Conservation (phyloP, 2,113 vertebrate species). For the Isurus oxyrinchus region DNA sequence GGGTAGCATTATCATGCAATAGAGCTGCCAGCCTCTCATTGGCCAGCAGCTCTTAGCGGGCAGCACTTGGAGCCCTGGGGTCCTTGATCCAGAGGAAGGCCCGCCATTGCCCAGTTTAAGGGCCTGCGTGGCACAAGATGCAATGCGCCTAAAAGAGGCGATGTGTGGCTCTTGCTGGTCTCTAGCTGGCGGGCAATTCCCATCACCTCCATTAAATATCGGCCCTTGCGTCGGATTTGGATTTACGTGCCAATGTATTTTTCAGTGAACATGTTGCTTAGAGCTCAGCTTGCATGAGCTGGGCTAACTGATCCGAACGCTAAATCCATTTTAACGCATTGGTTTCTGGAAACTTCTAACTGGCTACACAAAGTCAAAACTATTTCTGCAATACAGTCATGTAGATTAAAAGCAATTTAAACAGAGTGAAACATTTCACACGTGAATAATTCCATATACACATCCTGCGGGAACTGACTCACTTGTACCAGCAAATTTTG, state of each 20-base stretch:
- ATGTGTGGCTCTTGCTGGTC: no score
- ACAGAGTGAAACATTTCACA: neutral
- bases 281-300: neutral
- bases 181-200: no score
- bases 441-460: neutral
- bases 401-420: constrained; percentile 29
- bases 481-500: neutral
- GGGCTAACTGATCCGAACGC: neutral
- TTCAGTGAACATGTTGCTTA: no score
- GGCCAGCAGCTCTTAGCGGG: no score
- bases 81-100: no score
- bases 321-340: constrained; percentile 25
- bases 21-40: no score
- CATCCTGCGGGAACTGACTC: neutral
- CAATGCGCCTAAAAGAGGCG: no score
- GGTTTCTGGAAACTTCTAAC: neutral
- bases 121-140: no score
- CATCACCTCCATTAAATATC: no score
- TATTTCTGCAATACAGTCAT: constrained; percentile 10
- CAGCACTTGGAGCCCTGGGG: no score
- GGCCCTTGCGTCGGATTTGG: neutral
- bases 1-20: no score
- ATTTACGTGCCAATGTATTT: neutral
- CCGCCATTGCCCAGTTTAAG: no score
- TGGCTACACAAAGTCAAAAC: neutral